Evolutionary conservation across 2,888 invertebrate genomes (phyloP).

Genomic region (Caenorhabditis sp.): DNA sequence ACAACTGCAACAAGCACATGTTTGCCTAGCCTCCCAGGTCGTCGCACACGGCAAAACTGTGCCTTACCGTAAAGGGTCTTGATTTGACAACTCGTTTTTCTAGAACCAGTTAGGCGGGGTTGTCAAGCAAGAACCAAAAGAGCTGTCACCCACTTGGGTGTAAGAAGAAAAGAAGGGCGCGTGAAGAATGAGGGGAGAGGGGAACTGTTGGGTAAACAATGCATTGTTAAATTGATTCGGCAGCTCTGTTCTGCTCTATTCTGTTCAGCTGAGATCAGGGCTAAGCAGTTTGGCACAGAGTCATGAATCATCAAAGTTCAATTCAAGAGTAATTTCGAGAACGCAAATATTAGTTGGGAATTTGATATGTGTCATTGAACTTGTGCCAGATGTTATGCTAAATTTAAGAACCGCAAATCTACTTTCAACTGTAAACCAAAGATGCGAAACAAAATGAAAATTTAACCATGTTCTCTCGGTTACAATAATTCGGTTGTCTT

Average conservation of each 20-base stretch:
- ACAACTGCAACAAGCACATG: constrained; percentile 52
- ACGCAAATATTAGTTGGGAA: no score
- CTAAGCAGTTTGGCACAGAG: neutral
- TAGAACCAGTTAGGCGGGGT: constrained; percentile 15
- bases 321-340: no score
- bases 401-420: no score
- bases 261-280: neutral
- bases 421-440: no score
- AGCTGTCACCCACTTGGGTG: constrained; percentile 18
- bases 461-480: no score
- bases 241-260: constrained; percentile 8
- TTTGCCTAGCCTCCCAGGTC: no score
- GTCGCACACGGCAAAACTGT: constrained; percentile 21
- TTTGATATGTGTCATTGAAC: no score
- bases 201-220: constrained; percentile 10
- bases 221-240: constrained; percentile 27
- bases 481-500: no score
- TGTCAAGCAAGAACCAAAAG: neutral
- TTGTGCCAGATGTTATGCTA: no score
- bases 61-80: constrained; percentile 40
- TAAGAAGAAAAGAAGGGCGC: neutral
- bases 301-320: neutral
- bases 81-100: constrained; percentile 20
- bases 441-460: no score
- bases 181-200: constrained; percentile 1